Conservation (phyloP, 1,140 invertebrate species). For the Probaryconus sp. region DNA sequence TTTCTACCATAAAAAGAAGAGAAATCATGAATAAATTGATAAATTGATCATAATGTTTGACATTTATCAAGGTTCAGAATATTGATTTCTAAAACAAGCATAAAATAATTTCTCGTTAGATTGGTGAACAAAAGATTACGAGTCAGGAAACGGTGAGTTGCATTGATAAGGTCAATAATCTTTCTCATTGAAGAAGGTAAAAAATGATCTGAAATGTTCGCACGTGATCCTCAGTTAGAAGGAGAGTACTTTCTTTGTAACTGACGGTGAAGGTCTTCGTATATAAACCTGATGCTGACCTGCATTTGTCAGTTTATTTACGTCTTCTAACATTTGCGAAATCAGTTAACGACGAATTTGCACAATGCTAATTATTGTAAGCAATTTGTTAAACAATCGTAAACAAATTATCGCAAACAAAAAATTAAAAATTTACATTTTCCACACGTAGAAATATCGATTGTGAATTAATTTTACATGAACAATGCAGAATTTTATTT, state of each 20-base stretch:
- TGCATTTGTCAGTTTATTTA: conserved; percentile 71
- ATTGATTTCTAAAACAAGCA: no score
- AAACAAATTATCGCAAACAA: not conserved
- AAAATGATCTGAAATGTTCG: conserved; percentile 65
- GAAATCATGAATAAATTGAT: no score
- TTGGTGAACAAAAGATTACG: conserved; percentile 33
- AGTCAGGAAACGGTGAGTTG: conserved; percentile 50
- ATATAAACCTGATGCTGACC: conserved; percentile 72
- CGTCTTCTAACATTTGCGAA: conserved; percentile 53
- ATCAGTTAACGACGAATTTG: conserved; percentile 27
- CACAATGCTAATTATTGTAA: conserved; percentile 66
- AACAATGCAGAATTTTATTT: no score
- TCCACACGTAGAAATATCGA: no score
- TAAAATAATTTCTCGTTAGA: no score
- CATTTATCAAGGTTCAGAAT: no score
- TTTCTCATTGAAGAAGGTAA: conserved; percentile 28
- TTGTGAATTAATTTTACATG: no score
- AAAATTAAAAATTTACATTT: not conserved
- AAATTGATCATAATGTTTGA: no score
- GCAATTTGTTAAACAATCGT: conserved; percentile 29
- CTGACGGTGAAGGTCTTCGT: conserved; percentile 74
- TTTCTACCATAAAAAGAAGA: no score
- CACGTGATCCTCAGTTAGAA: conserved; percentile 66
- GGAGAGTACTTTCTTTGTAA: conserved; percentile 74
- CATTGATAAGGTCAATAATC: conserved; percentile 48